Evolutionary conservation across 2,113 vertebrate genomes (phyloP).

Genomic region (Alligator sinensis): DNA sequence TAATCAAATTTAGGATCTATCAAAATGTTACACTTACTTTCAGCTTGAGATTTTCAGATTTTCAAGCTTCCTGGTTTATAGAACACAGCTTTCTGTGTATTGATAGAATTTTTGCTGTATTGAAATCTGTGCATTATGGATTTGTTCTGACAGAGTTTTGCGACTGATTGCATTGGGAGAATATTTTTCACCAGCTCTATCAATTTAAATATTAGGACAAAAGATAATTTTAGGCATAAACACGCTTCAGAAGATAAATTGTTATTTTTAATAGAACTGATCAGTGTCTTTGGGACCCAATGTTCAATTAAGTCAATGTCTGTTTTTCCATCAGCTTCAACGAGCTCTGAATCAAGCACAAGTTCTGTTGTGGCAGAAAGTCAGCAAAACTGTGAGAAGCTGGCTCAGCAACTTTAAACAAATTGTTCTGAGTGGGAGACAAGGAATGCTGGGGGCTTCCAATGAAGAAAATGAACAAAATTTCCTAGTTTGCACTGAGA

Average conservation of each 20-base stretch:
- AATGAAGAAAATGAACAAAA: constrained; percentile 29
- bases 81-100: not conserved
- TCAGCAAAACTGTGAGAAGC: not conserved
- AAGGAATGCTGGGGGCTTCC: constrained; percentile 23
- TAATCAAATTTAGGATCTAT: not conserved
- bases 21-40: not conserved
- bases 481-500: not conserved
- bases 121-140: not conserved
- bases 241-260: not conserved
- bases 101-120: too few relatives aligned
- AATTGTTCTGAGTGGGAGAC: constrained; percentile 21
- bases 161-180: not conserved
- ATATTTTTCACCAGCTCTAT: not conserved
- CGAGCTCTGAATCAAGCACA: not conserved
- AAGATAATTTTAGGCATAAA: not conserved
- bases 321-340: not conserved
- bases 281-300: not conserved
- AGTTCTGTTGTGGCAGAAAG: not conserved
- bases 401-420: constrained; percentile 39
- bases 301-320: not conserved
- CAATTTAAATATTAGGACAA: not conserved
- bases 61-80: not conserved
- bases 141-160: not conserved
- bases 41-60: not conserved
- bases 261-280: not conserved